Percentiles rank a stretch among this genome's conserved stretches.
Evolutionary conservation across 2,113 vertebrate genomes (phyloP).

Genomic region (Phylloscopus trochilus): DNA sequence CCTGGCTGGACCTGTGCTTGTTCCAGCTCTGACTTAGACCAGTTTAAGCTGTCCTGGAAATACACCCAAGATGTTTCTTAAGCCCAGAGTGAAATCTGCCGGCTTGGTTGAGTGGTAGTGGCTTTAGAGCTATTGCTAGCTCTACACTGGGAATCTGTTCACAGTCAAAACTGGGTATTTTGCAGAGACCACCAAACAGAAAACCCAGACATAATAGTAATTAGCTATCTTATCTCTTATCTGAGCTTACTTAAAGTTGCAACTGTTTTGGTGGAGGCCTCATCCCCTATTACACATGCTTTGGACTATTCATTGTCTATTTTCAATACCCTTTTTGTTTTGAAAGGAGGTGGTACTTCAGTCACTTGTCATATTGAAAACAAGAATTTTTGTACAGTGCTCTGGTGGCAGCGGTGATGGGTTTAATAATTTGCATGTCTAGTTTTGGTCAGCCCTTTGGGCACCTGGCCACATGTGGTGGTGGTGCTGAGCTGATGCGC

Average conservation of each 20-base stretch:
- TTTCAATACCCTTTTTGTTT: not conserved
- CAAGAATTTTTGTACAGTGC: not conserved
- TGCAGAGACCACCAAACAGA: not conserved
- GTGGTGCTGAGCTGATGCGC: accelerated
- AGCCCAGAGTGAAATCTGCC: not conserved
- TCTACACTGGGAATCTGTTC: not conserved
- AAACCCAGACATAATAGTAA: not conserved
- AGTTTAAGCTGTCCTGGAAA: not conserved
- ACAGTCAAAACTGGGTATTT: not conserved
- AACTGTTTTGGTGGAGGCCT: not conserved
- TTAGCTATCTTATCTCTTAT: not conserved
- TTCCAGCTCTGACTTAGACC: not conserved
- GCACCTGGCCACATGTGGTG: not conserved
- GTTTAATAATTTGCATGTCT: not conserved
- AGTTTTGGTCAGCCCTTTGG: not conserved
- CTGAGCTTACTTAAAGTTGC: not conserved
- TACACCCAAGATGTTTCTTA: not conserved
- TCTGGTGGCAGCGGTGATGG: not conserved
- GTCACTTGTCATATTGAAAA: not conserved
- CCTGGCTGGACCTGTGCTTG: not conserved
- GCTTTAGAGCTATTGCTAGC: not conserved
- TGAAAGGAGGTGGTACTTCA: not conserved
- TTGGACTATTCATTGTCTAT: not conserved
- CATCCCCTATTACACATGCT: not conserved
- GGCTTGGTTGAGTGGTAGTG: not conserved